Base-by-base conservation (phyloP, 1,140 invertebrate genomes). In the Aethina tumida region DNA sequence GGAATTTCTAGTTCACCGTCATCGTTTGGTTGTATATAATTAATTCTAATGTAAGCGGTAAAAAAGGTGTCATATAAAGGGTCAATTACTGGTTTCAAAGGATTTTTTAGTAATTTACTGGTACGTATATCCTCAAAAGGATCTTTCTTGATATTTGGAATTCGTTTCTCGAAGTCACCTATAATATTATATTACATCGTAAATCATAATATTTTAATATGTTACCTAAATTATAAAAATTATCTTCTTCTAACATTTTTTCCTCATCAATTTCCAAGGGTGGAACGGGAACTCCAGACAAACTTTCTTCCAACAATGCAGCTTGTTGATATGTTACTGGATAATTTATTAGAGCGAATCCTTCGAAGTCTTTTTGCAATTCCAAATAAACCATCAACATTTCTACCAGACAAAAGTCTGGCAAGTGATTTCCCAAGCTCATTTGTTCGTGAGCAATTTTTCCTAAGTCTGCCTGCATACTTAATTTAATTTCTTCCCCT, bases 261-360 rank as follows among this genome's bases (percentile, higher is more conserved):
- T 37, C 36, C n/a, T 40, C 32, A 3, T 26, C 20, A 12, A 26
- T 27, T 18, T 35, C 7, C 10, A 29, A 5, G 15, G 34, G 24
- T n/a, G 36, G 36, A 2, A 47, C 21, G 5, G 15, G 19, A 15
- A 29, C 13, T 24, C 47, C 47, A 14, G 47, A 51, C 8, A 62
- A 40, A 29, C 35, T 37, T 45, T 68, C 63, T 52, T 77, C 74
- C 6, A 77, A 49, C 19, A 67, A 61, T 47, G 64, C 59, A 20
- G 74, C 69, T 57, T 77, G 67, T 9, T 64, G 50, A 35, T 71
- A 68, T 13, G 56, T 67, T 35, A 63, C 65, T 1, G 76, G 76
- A 57, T 71, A 79, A 52, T 78, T 73, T 32, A 77, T 56, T 13
- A 78, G 60, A 21, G 69, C 68, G 66, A 75, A 79, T 4, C 75